A percentile compares a stretch with the other conserved stretches of the same genome.
Conservation (phyloP, 2,888 invertebrate genomes). For the Cerastoderma edule region DNA sequence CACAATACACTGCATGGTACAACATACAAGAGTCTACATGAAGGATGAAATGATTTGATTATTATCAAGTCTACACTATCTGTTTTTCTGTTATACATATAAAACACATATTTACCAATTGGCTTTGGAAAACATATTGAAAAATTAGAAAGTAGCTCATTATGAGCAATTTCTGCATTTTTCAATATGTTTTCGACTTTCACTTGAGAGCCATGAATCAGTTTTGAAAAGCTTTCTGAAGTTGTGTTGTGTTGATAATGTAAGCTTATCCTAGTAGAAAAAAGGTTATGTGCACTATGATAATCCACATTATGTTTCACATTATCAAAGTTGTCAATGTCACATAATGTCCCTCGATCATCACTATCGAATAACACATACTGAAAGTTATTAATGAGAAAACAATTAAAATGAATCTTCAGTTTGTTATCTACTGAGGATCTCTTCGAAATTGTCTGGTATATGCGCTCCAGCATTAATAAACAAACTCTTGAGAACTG, state of each 20-base stretch:
- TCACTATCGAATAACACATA: neutral
- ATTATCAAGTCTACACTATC: neutral
- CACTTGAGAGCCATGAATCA: neutral
- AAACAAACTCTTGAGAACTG: slow-evolving; percentile 90
- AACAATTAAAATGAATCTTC: neutral
- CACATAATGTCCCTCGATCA: neutral
- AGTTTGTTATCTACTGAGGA: slow-evolving; percentile 61
- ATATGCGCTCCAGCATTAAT: slow-evolving; percentile 85
- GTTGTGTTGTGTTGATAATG: too few relatives aligned
- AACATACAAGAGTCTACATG: neutral
- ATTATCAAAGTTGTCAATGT: neutral
- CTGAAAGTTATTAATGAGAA: slow-evolving; percentile 1
- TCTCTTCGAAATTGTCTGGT: slow-evolving; percentile 73
- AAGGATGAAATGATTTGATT: neutral
- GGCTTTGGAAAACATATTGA: too few relatives aligned
- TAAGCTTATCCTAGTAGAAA: too few relatives aligned
- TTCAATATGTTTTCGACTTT: too few relatives aligned
- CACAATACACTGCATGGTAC: neutral
- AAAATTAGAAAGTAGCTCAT: too few relatives aligned
- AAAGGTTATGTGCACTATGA: too few relatives aligned
- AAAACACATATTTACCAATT: too few relatives aligned
- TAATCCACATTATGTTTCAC: neutral
- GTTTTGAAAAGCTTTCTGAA: neutral
- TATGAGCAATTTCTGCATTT: too few relatives aligned
- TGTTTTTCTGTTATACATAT: too few relatives aligned